Evolutionary conservation across 2,797 vertebrate genomes (phyloP).

Genomic region (Micropoecilia bifurca): DNA sequence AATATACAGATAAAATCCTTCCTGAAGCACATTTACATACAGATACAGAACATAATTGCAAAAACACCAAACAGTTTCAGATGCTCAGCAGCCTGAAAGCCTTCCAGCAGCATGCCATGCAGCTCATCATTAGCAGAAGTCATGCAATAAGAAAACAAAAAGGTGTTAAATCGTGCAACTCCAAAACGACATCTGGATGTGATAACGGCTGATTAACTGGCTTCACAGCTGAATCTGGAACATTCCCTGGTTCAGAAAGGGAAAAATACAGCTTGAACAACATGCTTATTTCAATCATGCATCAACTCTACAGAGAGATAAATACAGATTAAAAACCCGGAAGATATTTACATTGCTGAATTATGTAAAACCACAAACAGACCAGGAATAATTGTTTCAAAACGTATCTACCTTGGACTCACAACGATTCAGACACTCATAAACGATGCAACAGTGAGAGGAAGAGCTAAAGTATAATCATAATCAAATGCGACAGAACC

Average conservation of each 20-base stretch:
- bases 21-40: constrained; percentile 45
- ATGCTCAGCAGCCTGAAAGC: constrained; percentile 52
- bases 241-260: constrained; percentile 43
- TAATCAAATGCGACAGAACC: not conserved
- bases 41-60: constrained; percentile 22
- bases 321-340: constrained; percentile 21
- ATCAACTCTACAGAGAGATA: constrained; percentile 4
- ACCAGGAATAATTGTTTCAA: not conserved
- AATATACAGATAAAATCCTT: constrained; percentile 51
- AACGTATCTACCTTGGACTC: not conserved
- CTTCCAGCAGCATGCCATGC: constrained; percentile 60
- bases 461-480: not conserved
- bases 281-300: constrained; percentile 64
- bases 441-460: not conserved
- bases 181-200: constrained; percentile 41
- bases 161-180: constrained; percentile 28
- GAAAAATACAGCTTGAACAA: constrained; percentile 35
- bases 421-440: not conserved
- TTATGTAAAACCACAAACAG: constrained; percentile 3
- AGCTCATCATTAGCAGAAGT: constrained; percentile 10
- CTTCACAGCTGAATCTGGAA: constrained; percentile 16
- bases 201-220: constrained; percentile 38
- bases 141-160: constrained; percentile 57
- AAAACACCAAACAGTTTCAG: constrained; percentile 19
- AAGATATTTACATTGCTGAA: constrained; percentile 15